Evolutionary conservation across 2,797 vertebrate genomes (phyloP).

Genomic region (Brotula barbata): DNA sequence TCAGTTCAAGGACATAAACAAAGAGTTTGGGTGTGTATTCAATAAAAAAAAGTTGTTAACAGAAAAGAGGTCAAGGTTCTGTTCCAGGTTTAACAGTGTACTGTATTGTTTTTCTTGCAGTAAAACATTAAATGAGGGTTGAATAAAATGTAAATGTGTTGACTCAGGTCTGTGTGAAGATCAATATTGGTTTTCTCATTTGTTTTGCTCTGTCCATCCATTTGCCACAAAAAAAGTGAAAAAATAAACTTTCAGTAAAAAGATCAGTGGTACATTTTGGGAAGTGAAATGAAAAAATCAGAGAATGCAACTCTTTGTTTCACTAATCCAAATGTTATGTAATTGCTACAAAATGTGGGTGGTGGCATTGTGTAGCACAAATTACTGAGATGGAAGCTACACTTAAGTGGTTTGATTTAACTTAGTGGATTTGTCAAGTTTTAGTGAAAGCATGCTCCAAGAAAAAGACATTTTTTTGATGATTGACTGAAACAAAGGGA

Average conservation of each 20-base stretch:
- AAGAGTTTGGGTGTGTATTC: no score
- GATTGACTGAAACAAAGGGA: no score
- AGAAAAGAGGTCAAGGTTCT: no score
- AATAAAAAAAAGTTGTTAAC: background rate
- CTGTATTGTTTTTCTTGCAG: no score
- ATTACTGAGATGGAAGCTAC: slow-evolving; percentile 1
- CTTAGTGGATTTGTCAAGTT: slow-evolving; percentile 29
- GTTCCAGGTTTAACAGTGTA: no score
- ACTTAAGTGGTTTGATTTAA: slow-evolving; percentile 25
- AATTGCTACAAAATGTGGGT: slow-evolving; percentile 28
- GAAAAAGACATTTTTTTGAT: slow-evolving; percentile 1
- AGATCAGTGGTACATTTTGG: background rate
- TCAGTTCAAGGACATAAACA: no score
- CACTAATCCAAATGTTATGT: slow-evolving; percentile 36
- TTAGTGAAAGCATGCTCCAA: slow-evolving; percentile 1
- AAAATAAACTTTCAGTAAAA: background rate
- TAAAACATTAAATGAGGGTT: no score
- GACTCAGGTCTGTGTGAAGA: no score
- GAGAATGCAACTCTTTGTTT: no score
- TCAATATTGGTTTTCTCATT: background rate
- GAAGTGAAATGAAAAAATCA: slow-evolving; percentile 4
- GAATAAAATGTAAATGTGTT: no score
- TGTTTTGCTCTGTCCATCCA: background rate
- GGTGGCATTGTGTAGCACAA: slow-evolving; percentile 19
- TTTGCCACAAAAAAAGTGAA: background rate